Percentiles rank a stretch among this genome's conserved stretches.
Evolutionary conservation across 1,140 invertebrate genomes (phyloP).

Genomic region (Calliopsis andreniformis): DNA sequence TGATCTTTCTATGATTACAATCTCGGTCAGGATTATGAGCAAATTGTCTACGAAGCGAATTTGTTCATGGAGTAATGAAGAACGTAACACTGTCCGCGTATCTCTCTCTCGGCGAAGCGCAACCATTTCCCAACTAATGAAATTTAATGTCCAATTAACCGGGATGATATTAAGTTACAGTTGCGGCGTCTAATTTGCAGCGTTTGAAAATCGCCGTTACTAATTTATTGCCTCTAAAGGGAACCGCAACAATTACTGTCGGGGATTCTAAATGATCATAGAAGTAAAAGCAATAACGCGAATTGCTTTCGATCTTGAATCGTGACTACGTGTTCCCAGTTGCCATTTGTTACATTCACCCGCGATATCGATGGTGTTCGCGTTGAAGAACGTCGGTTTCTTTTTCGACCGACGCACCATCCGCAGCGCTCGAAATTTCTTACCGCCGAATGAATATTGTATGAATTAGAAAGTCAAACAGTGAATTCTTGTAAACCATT

Average conservation of each 20-base stretch:
- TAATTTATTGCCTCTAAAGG: background rate
- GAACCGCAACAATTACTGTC: background rate
- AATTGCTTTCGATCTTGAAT: background rate
- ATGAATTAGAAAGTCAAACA: constrained; percentile 6
- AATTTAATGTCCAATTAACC: constrained; percentile 45
- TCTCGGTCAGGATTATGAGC: too few species aligned
- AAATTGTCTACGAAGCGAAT: background rate
- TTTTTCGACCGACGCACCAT: background rate
- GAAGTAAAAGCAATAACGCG: background rate
- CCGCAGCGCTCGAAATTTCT: background rate
- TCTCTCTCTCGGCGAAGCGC: too few species aligned
- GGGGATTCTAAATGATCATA: background rate
- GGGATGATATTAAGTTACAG: constrained; percentile 20
- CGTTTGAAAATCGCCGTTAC: background rate
- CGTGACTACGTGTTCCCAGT: background rate
- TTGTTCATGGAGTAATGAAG: background rate
- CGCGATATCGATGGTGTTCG: background rate
- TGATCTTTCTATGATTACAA: too few species aligned
- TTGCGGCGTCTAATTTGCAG: background rate
- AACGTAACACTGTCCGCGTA: background rate
- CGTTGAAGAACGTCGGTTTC: background rate
- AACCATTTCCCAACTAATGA: constrained; percentile 22
- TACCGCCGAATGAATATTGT: background rate
- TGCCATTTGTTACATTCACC: background rate
- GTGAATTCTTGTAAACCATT: background rate